Evolutionary conservation across 2,797 vertebrate species (phyloP), one percentile per base, ranked within the genome.

Genomic region (Parauchenoglanis ngamensis): DNA sequence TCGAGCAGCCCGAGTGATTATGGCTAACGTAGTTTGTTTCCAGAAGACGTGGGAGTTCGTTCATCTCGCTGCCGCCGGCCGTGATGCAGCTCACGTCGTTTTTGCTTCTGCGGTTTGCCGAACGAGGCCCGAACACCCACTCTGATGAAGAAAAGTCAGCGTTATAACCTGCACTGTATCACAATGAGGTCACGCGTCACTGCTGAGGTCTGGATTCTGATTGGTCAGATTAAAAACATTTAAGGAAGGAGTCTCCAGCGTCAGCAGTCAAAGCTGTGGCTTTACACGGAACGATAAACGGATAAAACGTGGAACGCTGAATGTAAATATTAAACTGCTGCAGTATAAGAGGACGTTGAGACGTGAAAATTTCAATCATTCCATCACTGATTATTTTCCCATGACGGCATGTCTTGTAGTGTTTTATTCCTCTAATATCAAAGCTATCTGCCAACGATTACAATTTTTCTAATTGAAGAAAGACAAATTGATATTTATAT

Each of bases 11-110:
- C 0, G 86, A 88, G 91, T 93, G 93, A 87, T 93, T 94, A 75
- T 93, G 89, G 56, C 91, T 87, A 40, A 93, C 83, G 92, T 90
- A 92, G 90, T 90, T 94, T 87, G 92, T 91, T 25, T 94, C 94
- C 86, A 92, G 25, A 35, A 90, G 83, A 8, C 31, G 89, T 2
- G 93, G 91, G 80, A 91, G 87, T 78, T 96, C 94, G 0, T 85
- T 92, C 92, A 94, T 88, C 86, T 95, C 94, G 0, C 91, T 95
- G 88, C 93, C 87, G n/a, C 92, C 94, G 92, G 85, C 95, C 87
- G 95, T 93, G 92, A 97, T 94, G 93, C 96, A 96, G 94, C 95
- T 97, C 87, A 97, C 87, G 11, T 97, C 96, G 0, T 93, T 94
- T 87, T 97, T 96, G 93, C 93, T 96, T 92, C 93, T 94, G 94